These are phyloP conservation scores for Pycnonotus jocosus DNA, from an alignment of 2,113 vertebrate species.

Conservation along the genomic window DNA sequence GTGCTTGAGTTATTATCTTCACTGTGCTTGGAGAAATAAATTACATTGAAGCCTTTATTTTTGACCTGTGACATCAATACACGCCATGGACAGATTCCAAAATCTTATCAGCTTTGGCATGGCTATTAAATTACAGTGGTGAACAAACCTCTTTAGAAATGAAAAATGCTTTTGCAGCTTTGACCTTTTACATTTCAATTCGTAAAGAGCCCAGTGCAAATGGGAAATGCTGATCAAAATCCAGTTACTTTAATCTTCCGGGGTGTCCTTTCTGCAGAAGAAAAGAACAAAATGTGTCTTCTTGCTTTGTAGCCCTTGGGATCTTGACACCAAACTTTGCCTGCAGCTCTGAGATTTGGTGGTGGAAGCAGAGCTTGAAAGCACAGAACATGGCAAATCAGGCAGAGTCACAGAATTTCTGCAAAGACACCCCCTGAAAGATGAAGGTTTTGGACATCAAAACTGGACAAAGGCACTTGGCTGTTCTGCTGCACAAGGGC, in stretches of 20 bases:
- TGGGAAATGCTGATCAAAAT: constrained; percentile 70
- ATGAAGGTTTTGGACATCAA: background rate
- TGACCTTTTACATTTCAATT: constrained; percentile 74
- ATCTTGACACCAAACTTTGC: background rate
- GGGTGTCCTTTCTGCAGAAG: constrained; percentile 50
- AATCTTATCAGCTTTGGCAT: constrained; percentile 70
- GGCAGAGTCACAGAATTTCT: background rate
- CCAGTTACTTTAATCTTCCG: constrained; percentile 64
- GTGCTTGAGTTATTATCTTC: constrained; percentile 70
- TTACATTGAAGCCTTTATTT: constrained; percentile 71
- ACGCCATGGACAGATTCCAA: constrained; percentile 67
- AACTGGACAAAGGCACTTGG: background rate
- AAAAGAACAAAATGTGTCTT: constrained; percentile 43
- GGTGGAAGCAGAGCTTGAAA: background rate
- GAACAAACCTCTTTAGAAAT: constrained; percentile 73
- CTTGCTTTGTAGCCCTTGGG: background rate
- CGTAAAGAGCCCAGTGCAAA: constrained; percentile 62
- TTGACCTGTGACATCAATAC: constrained; percentile 74
- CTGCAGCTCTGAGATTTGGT: background rate
- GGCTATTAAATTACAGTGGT: constrained; percentile 70
- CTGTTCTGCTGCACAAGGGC: background rate
- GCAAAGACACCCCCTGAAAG: background rate
- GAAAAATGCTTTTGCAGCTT: constrained; percentile 69
- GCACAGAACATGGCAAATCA: background rate
- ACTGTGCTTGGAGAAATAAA: constrained; percentile 69